Percentiles rank a stretch among this genome's conserved stretches.
Conservation (phyloP, 64 coral and sea anemone species). For the Montipora efflorescens region DNA sequence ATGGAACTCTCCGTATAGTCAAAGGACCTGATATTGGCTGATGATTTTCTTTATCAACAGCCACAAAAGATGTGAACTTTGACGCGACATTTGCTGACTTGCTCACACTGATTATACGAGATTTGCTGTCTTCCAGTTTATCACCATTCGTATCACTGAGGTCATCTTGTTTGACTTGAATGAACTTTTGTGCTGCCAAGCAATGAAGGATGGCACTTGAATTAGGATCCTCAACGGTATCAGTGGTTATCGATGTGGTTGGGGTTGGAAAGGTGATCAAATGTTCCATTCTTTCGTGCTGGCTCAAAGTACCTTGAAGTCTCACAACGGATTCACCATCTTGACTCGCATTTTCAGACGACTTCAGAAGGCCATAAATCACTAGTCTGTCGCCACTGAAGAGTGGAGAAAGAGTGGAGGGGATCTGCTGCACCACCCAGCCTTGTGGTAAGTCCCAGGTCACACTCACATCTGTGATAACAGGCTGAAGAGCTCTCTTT, state of each 20-base stretch:
- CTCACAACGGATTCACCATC: neutral
- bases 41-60: constrained; percentile 48
- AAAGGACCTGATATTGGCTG: constrained; percentile 21
- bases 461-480: constrained; percentile 25
- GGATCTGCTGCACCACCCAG: constrained; percentile 57
- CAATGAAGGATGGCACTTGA: constrained; percentile 26
- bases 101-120: neutral
- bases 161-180: constrained; percentile 36
- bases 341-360: neutral
- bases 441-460: constrained; percentile 55
- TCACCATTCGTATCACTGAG: neutral
- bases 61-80: constrained; percentile 49
- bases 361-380: constrained; percentile 52
- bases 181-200: constrained; percentile 56
- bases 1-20: neutral
- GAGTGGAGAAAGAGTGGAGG: constrained; percentile 11
- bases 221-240: neutral
- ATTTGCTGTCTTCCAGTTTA: neutral
- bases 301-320: constrained; percentile 8
- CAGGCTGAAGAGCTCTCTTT: constrained; percentile 64
- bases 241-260: neutral
- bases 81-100: constrained; percentile 36
- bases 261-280: neutral
- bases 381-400: constrained; percentile 68
- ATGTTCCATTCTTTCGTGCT: neutral